Base-by-base conservation (phyloP, 2,888 invertebrate species). In the Ashinkailepas kermadecensis region DNA sequence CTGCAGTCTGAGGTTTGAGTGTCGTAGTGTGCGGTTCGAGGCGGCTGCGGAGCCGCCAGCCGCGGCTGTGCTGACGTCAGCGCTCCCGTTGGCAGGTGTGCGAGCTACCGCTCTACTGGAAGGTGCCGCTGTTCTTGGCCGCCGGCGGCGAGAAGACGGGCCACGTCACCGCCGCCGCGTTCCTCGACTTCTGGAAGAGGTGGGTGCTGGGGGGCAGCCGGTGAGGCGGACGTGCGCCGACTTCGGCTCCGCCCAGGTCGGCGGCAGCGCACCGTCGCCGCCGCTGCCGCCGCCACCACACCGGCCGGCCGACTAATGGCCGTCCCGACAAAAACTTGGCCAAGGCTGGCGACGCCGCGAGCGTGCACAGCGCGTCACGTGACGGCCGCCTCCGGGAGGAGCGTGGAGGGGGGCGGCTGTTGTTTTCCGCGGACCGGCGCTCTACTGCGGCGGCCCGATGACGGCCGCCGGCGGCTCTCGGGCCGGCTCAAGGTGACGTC, bases 41-140 rank as follows among this genome's bases (percentile, higher is more conserved):
- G 39, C 4, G 59, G 57, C 82, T 79, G 81, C 80, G 83, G 83
- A 39, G 39, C 4, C 39, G 39, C 39, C 39, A 99, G 88, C 93
- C 94, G 87, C 95, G 97, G n/a, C 90, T 99, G 83, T 97, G 95
- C 90, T 91, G 39, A 39, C 39, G 39, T 39, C 39, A 39, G 39
- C 39, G 39, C 39, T 39, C 39, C 39, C 81, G 83, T 81, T 86
- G 92, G 67, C 91, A 95, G 90, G 94, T 96, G 59, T 95, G 95
- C 88, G 95, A 95, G 85, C 90, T 97, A 85, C 96, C 99, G 18
- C 90, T 97, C 82, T 99, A 98, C 89, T 99, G 98, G 98, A 98
- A 99, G 88, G 93, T 94, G 87, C 95, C 97, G n/a, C 90, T 99
- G 83, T 97, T 95, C 90, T 91, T 94, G 84, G 94, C 95, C 81